These are phyloP conservation scores for Cylindroiulus punctatus DNA, from an alignment of 2,888 invertebrate genomes.

Conservation along the genomic window DNA sequence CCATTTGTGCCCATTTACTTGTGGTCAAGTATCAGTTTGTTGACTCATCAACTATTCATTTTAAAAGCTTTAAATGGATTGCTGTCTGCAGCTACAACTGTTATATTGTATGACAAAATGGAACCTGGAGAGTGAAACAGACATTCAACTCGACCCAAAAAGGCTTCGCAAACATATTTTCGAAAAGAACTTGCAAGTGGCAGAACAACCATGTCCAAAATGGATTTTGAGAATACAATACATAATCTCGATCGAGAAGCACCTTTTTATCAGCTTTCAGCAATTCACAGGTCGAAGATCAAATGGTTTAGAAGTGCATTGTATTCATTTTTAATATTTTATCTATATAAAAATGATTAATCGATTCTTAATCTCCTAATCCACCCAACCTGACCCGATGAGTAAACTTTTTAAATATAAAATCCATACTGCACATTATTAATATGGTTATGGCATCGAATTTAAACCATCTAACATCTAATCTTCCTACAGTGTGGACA, in stretches of 20 bases:
- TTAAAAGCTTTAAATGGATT: constrained; percentile 7
- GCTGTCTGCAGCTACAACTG: neutral
- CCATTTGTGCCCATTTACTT: constrained; percentile 19
- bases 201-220: neutral
- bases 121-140: neutral
- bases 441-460: too few relatives aligned
- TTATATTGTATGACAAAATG: neutral
- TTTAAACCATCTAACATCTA: too few relatives aligned
- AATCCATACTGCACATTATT: too few relatives aligned
- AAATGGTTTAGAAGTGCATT: neutral
- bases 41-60: constrained; percentile 4
- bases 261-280: neutral
- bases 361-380: constrained; percentile 23
- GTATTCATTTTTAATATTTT: neutral
- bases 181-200: neutral
- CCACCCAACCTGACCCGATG: too few relatives aligned
- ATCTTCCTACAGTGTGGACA: too few relatives aligned
- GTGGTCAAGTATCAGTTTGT: neutral
- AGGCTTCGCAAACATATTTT: neutral
- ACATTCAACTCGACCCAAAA: too few relatives aligned
- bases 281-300: neutral
- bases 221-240: neutral
- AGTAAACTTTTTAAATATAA: neutral
- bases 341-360: neutral
- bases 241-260: neutral